A percentile compares a stretch with the other conserved stretches of the same genome.
phyloP scores from a whole-genome alignment of 2,888 invertebrate species.

The Thysanoteuthis rhombus region DNA sequence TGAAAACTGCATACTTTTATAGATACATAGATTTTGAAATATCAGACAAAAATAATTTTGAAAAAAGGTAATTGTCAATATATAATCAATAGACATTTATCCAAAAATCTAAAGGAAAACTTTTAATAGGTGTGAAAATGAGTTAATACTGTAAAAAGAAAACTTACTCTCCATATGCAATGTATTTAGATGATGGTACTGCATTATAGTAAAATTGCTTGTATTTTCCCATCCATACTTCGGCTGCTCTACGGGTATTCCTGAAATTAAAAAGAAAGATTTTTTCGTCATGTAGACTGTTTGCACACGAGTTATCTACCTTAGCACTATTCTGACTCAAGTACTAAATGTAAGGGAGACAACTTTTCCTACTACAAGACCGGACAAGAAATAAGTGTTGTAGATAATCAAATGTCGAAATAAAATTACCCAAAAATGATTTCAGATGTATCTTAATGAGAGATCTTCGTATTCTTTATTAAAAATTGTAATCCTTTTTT shows the following conservation, averaged over 20 bases:
- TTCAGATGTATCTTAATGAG: too few relatives aligned
- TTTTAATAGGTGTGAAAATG: too few relatives aligned
- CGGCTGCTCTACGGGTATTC: not conserved
- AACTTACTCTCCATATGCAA: constrained; percentile 12
- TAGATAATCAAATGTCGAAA: too few relatives aligned
- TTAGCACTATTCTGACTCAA: not conserved
- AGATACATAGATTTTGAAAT: too few relatives aligned
- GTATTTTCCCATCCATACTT: not conserved
- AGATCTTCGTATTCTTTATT: too few relatives aligned
- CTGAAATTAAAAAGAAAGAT: not conserved
- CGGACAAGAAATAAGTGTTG: not conserved
- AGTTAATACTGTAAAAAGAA: not conserved
- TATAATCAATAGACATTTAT: too few relatives aligned
- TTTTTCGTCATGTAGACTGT: not conserved
- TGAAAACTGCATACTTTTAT: too few relatives aligned
- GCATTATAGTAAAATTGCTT: not conserved
- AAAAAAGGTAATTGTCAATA: too few relatives aligned
- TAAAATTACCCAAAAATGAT: too few relatives aligned
- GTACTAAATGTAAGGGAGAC: not conserved
- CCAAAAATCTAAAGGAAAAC: too few relatives aligned
- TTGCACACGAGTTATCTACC: not conserved
- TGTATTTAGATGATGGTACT: not conserved
- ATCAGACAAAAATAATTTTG: too few relatives aligned
- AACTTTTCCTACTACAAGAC: not conserved
- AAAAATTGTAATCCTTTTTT: too few relatives aligned